A percentile compares a stretch with the other conserved stretches of the same genome.
Conservation (phyloP, 2,113 vertebrate species). For the Speoplatyrhinus poulsoni region DNA sequence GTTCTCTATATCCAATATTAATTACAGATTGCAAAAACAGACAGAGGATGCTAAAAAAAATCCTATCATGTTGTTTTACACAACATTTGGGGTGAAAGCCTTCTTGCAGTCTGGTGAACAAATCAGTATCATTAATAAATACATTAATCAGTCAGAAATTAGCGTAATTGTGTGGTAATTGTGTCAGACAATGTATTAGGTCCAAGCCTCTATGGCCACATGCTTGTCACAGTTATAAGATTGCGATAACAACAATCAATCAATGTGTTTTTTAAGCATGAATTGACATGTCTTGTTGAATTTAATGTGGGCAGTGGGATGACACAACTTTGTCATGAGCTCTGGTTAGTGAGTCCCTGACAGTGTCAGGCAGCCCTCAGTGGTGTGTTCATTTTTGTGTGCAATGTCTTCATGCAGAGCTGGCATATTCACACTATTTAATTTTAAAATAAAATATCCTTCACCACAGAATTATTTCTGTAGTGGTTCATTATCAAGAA, state of each 20-base stretch:
- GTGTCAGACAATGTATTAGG: not conserved
- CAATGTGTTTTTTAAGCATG: no score
- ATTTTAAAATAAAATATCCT: constrained; percentile 40
- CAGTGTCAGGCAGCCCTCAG: constrained; percentile 41
- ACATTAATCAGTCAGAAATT: constrained; percentile 9
- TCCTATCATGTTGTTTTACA: constrained; percentile 17
- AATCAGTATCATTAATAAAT: constrained; percentile 34
- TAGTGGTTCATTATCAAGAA: not conserved
- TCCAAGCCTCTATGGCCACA: no score
- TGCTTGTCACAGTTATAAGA: no score
- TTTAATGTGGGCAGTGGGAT: constrained; percentile 12
- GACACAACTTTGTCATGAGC: constrained; percentile 42
- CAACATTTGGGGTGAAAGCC: constrained; percentile 39
- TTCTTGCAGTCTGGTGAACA: constrained; percentile 36
- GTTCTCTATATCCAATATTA: constrained; percentile 23
- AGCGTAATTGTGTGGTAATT: no score
- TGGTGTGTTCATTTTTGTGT: constrained; percentile 19
- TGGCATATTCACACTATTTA: constrained; percentile 44
- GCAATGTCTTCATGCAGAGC: constrained; percentile 38
- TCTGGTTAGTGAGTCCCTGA: constrained; percentile 49
- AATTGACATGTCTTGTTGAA: not conserved
- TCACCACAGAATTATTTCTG: constrained; percentile 18
- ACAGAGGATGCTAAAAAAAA: constrained; percentile 52
- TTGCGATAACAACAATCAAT: no score
- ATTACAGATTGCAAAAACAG: constrained; percentile 49